These are phyloP conservation scores for Protobothrops flavoviridis DNA, from an alignment of 2,113 vertebrate genomes.

Conservation along the genomic window DNA sequence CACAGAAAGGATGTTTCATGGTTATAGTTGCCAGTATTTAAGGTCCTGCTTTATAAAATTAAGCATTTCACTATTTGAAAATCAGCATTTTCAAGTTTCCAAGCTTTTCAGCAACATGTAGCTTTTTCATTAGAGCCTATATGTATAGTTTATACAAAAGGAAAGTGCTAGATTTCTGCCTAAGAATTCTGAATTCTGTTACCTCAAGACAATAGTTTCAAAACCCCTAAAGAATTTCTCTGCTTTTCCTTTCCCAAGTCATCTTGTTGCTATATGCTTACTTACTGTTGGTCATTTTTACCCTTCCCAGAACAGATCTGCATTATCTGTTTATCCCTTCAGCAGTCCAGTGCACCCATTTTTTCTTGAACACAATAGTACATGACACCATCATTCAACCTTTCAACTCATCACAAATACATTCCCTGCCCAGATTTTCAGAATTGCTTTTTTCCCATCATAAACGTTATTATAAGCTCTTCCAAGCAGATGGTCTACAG, in stretches of 20 bases:
- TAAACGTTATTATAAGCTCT: background rate
- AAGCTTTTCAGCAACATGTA: background rate
- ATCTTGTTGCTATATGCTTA: background rate
- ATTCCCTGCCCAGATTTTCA: background rate
- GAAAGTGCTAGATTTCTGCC: background rate
- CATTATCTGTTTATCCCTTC: background rate
- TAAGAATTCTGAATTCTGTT: background rate
- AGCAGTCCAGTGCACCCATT: background rate
- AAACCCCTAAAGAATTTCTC: background rate
- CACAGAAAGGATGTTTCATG: background rate
- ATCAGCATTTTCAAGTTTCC: background rate
- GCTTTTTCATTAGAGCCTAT: background rate
- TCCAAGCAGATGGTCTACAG: background rate
- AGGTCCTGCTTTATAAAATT: background rate
- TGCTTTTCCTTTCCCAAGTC: background rate
- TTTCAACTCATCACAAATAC: background rate
- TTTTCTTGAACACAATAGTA: background rate
- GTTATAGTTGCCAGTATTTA: background rate
- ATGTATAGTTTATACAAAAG: background rate
- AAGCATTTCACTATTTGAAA: background rate
- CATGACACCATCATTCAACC: background rate
- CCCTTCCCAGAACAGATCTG: background rate
- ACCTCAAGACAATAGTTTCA: background rate
- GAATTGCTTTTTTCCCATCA: background rate
- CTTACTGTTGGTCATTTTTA: background rate